A percentile compares a stretch with the other conserved stretches of the same genome.
phyloP scores from a whole-genome alignment of 2,113 vertebrate genomes.

The Lethenteron camtschaticum region DNA sequence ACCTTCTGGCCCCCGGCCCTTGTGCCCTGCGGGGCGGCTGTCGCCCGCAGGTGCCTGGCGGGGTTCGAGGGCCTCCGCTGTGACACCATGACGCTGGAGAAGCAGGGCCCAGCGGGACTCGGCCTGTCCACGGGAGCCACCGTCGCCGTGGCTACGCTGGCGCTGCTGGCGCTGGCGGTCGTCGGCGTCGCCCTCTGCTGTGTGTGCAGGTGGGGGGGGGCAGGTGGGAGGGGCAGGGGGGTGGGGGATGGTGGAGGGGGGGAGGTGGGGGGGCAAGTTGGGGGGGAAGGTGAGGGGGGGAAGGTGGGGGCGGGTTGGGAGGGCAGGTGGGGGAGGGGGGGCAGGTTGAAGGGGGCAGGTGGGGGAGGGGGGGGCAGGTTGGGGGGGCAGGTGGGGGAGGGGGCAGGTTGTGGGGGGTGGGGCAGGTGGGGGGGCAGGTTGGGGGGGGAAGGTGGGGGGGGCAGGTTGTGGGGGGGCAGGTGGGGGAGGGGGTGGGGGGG shows the following conservation, averaged over 20 bases:
- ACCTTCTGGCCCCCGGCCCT: too few relatives aligned
- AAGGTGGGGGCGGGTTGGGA: background rate
- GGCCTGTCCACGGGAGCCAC: too few relatives aligned
- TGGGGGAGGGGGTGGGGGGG: background rate
- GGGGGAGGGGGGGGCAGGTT: background rate
- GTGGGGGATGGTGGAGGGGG: background rate
- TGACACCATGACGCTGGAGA: too few relatives aligned
- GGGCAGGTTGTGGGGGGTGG: background rate
- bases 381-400: background rate
- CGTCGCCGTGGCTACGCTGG: too few relatives aligned
- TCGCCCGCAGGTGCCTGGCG: too few relatives aligned
- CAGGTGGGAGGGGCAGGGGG: background rate
- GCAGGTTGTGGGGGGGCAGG: background rate
- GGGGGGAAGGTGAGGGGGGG: background rate
- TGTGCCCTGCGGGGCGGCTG: too few relatives aligned
- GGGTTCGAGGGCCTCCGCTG: too few relatives aligned
- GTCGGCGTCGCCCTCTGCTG: background rate
- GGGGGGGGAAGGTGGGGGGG: background rate
- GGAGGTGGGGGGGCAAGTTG: background rate
- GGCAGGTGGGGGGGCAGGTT: background rate
- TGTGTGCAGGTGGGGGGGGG: background rate
- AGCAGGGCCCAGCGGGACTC: too few relatives aligned
- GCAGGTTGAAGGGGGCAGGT: background rate
- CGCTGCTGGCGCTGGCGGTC: background rate
- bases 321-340: background rate